phyloP scores from a whole-genome alignment of 2,797 vertebrate species.

The Pipistrellus nathusii region DNA sequence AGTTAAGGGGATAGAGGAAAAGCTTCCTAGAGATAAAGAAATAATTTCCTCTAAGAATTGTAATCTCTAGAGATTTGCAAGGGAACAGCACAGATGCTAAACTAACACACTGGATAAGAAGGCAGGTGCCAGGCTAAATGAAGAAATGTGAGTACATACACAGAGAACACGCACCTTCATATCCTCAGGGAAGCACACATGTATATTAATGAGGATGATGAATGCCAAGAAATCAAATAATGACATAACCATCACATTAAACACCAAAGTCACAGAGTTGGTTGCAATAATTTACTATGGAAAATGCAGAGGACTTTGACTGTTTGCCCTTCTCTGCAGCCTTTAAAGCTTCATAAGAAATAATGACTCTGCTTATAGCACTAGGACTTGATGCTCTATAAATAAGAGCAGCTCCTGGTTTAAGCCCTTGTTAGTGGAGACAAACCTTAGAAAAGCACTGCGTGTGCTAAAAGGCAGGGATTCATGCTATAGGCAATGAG shows the following conservation, averaged over 20 bases:
- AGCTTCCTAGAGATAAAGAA: constrained; percentile 73
- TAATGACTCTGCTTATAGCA: constrained; percentile 36
- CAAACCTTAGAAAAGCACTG: not conserved
- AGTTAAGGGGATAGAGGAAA: not conserved
- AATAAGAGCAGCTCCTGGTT: constrained; percentile 1
- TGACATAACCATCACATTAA: constrained; percentile 80
- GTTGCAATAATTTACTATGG: constrained; percentile 53
- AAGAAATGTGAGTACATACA: constrained; percentile 76
- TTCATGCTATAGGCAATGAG: not conserved
- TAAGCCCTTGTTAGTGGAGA: not conserved
- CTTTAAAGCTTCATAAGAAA: constrained; percentile 33
- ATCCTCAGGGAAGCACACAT: constrained; percentile 70
- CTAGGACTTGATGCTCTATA: not conserved
- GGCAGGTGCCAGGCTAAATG: constrained; percentile 79
- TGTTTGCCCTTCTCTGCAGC: constrained; percentile 42
- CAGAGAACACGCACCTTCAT: constrained; percentile 71
- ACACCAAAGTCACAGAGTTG: constrained; percentile 74
- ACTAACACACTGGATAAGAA: constrained; percentile 79
- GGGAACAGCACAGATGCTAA: constrained; percentile 77
- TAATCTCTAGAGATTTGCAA: constrained; percentile 80
- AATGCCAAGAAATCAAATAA: constrained; percentile 82
- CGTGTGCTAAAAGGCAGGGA: not conserved
- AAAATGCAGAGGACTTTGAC: constrained; percentile 9
- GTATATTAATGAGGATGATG: constrained; percentile 80
- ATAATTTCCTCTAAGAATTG: constrained; percentile 76